Evolutionary conservation across 2,888 invertebrate species (phyloP).

Genomic region (Hypsopygia costalis): DNA sequence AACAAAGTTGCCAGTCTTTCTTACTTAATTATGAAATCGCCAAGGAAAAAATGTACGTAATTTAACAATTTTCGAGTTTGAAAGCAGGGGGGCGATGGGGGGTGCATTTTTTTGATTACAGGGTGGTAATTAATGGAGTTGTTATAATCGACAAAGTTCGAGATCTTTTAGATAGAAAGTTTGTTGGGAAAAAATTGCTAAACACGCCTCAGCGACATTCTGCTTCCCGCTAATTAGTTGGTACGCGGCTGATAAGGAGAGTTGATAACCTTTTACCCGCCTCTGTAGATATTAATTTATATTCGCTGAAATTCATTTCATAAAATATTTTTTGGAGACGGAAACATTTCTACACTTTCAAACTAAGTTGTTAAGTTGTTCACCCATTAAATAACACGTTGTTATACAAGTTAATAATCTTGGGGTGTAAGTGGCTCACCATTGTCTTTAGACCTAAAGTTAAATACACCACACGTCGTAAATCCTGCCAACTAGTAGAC

Average conservation of each 20-base stretch:
- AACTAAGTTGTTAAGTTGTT: too few species aligned
- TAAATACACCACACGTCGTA: too few species aligned
- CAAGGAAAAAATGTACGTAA: slow-evolving; percentile 17
- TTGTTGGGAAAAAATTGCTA: not conserved
- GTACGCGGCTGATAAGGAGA: not conserved
- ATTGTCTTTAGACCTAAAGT: too few species aligned
- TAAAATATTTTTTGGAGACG: too few species aligned
- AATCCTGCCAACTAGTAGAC: too few species aligned
- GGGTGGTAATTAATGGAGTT: slow-evolving; percentile 13
- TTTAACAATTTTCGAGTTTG: slow-evolving; percentile 22
- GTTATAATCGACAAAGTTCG: slow-evolving; percentile 8
- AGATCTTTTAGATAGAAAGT: not conserved
- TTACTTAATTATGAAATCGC: slow-evolving; percentile 18
- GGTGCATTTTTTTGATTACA: slow-evolving; percentile 8
- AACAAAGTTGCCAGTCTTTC: slow-evolving; percentile 5
- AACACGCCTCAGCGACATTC: not conserved
- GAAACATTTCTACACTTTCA: too few species aligned
- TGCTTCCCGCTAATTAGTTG: slow-evolving; percentile 2
- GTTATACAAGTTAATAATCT: too few species aligned
- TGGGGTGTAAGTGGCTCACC: too few species aligned
- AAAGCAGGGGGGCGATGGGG: slow-evolving; percentile 8
- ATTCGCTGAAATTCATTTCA: too few species aligned
- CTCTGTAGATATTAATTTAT: too few species aligned
- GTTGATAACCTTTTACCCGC: not conserved
- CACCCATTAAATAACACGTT: too few species aligned